phyloP scores from a whole-genome alignment of 1,140 invertebrate species.

The Caenorhabditis elegans region DNA sequence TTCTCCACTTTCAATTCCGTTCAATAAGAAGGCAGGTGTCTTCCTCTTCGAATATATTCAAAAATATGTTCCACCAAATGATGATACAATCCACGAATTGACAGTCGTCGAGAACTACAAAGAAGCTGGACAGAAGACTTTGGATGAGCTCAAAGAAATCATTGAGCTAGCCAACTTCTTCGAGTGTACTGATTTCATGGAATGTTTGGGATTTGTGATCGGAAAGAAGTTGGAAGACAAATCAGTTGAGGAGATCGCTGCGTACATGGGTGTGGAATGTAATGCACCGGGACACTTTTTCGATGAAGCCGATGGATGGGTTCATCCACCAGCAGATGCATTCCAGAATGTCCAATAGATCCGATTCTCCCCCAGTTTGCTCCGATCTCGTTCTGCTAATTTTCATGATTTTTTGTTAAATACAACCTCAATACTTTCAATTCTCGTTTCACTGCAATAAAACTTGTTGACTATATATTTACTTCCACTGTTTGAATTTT shows the following conservation, averaged over 20 bases:
- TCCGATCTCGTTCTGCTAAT: too few species aligned
- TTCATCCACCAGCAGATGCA: neutral
- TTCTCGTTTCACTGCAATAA: too few species aligned
- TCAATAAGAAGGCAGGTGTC: neutral
- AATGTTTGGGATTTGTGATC: neutral
- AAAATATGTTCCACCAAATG: neutral
- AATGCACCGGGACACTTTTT: neutral
- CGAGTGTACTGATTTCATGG: neutral
- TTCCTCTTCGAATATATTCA: neutral
- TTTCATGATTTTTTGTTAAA: too few species aligned
- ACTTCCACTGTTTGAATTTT: too few species aligned
- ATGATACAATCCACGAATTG: too few species aligned
- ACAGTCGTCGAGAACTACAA: neutral
- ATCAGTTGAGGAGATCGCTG: neutral
- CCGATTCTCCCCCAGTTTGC: too few species aligned
- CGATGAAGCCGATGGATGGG: neutral
- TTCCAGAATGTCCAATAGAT: too few species aligned
- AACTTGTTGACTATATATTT: too few species aligned
- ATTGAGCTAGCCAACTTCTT: neutral
- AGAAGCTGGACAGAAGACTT: neutral
- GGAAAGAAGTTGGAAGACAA: neutral
- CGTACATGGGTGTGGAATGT: neutral
- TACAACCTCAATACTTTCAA: too few species aligned
- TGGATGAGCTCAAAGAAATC: neutral
- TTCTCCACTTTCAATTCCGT: neutral